Evolutionary conservation across 1,140 invertebrate genomes (phyloP).

Genomic region (Drosophila carrolli): DNA sequence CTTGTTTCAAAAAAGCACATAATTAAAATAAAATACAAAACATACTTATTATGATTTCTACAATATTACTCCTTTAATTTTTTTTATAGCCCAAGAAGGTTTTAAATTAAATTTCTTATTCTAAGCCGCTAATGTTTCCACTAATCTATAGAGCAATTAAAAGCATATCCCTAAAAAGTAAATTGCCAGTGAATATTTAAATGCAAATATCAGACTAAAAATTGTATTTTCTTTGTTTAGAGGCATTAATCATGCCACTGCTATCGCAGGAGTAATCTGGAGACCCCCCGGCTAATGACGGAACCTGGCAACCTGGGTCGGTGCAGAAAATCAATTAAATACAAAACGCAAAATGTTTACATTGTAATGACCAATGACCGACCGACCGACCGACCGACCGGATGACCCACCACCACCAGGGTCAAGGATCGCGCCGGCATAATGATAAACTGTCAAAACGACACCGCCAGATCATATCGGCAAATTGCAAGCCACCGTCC

Average conservation of each 20-base stretch:
- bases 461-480: conserved; percentile 62
- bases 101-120: too few species aligned
- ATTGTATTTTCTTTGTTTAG: not conserved
- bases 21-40: too few species aligned
- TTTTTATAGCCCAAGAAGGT: too few species aligned
- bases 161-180: too few species aligned
- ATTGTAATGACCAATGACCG: conserved; percentile 46
- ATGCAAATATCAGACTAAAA: not conserved
- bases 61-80: too few species aligned
- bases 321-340: conserved; percentile 78
- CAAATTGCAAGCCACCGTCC: conserved; percentile 30
- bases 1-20: too few species aligned
- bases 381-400: conserved; percentile 2
- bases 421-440: conserved; percentile 34
- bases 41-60: too few species aligned
- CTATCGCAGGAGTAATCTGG: conserved; percentile 31
- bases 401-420: conserved; percentile 33
- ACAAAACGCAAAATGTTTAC: conserved; percentile 58
- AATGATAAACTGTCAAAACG: conserved; percentile 76
- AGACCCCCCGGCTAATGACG: conserved; percentile 51
- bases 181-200: not conserved
- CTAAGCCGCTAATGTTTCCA: too few species aligned
- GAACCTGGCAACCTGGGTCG: conserved; percentile 13
- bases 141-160: too few species aligned
- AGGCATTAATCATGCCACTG: conserved; percentile 30